These are phyloP conservation scores for Coluber constrictor DNA, from an alignment of 2,797 vertebrate species.

Conservation along the genomic window DNA sequence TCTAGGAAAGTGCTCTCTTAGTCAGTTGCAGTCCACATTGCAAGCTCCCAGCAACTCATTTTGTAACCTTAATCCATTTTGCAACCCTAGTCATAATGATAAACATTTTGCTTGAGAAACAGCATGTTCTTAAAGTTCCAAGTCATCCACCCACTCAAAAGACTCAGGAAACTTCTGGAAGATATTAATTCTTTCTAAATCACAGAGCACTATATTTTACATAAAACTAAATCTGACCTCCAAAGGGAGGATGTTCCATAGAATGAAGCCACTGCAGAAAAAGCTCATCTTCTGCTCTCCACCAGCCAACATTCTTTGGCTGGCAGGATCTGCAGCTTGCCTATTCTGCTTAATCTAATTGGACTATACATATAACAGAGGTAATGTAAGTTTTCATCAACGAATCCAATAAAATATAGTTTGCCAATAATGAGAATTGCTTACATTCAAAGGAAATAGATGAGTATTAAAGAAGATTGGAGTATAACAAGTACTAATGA, in stretches of 20 bases:
- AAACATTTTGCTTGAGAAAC: not conserved
- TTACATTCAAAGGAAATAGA: constrained; percentile 51
- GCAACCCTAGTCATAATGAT: not conserved
- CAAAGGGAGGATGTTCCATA: not conserved
- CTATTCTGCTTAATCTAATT: too few species aligned
- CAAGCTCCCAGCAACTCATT: not conserved
- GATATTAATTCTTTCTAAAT: constrained; percentile 29
- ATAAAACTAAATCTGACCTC: constrained; percentile 14
- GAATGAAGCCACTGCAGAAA: too few species aligned
- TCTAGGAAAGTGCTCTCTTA: not conserved
- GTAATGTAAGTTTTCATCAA: constrained; percentile 64
- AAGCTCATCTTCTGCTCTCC: too few species aligned
- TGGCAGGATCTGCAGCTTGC: too few species aligned
- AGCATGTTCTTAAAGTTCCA: not conserved
- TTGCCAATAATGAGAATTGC: constrained; percentile 57
- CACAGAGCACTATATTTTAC: constrained; percentile 32
- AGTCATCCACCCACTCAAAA: not conserved
- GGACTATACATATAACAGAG: constrained; percentile 57
- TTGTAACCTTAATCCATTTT: not conserved
- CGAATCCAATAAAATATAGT: constrained; percentile 61
- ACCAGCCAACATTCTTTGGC: too few species aligned
- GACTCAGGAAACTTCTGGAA: not conserved
- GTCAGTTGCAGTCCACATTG: not conserved
- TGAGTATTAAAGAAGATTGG: constrained; percentile 59
- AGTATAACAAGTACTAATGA: constrained; percentile 58